Evolutionary conservation across 2,797 vertebrate species (phyloP).

Genomic region (Atherinosoma microstoma): DNA sequence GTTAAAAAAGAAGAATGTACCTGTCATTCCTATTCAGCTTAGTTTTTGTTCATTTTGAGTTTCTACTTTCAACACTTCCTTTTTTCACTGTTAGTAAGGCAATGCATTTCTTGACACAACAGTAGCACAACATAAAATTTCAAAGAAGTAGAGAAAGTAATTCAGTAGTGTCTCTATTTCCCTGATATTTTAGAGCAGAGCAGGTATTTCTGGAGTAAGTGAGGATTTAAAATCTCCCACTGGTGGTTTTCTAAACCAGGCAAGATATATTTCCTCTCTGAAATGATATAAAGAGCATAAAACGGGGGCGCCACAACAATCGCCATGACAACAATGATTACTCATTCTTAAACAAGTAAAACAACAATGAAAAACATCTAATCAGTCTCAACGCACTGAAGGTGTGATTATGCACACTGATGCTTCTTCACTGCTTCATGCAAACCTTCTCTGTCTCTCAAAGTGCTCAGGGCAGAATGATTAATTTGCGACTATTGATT

Average conservation of each 20-base stretch:
- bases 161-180: neutral
- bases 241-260: constrained; percentile 25
- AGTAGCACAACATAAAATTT: neutral
- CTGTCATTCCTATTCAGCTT: no score
- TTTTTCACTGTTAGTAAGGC: neutral
- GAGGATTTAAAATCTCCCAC: constrained; percentile 31
- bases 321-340: constrained; percentile 74
- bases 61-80: neutral
- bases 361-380: constrained; percentile 70
- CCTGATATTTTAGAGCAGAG: neutral
- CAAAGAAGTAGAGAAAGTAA: neutral
- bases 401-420: constrained; percentile 68
- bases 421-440: constrained; percentile 57
- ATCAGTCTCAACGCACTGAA: constrained; percentile 62
- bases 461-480: constrained; percentile 79
- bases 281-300: constrained; percentile 57
- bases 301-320: constrained; percentile 68
- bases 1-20: neutral
- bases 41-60: neutral
- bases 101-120: neutral
- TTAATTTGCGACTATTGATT: constrained; percentile 89
- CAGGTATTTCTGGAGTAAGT: constrained; percentile 1
- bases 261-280: constrained; percentile 40
- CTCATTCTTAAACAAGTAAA: constrained; percentile 69
- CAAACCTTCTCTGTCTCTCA: constrained; percentile 59